phyloP scores from a whole-genome alignment of 1,140 invertebrate genomes.

The Camponotus vicinus region DNA sequence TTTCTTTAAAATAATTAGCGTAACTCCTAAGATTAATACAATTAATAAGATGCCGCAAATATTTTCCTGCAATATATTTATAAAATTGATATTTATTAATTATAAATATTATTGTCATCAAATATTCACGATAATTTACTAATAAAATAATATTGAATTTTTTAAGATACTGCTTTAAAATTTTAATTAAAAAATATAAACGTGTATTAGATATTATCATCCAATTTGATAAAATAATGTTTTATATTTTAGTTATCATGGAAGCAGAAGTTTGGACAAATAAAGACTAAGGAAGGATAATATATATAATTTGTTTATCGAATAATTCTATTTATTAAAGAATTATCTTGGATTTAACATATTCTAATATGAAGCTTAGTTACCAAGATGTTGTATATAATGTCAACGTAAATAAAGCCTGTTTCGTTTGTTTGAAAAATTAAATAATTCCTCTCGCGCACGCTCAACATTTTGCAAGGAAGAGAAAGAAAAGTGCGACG shows the following conservation, averaged over 20 bases:
- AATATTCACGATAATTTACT: neutral
- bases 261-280: neutral
- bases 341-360: neutral
- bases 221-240: constrained; percentile 7
- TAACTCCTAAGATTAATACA: too few species aligned
- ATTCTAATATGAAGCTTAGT: neutral
- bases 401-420: neutral
- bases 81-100: too few species aligned
- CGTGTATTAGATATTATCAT: constrained; percentile 2
- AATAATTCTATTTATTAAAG: neutral
- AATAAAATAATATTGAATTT: neutral
- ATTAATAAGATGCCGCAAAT: too few species aligned
- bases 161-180: neutral
- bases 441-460: constrained; percentile 53
- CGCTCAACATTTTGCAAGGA: constrained; percentile 37
- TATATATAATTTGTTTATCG: neutral
- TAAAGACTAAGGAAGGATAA: neutral
- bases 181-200: constrained; percentile 13
- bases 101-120: neutral
- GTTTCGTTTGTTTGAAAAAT: constrained; percentile 15
- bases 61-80: too few species aligned
- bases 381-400: neutral
- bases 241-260: neutral
- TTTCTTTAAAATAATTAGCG: too few species aligned
- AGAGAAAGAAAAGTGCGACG: neutral